phyloP scores from a whole-genome alignment of 2,113 vertebrate species.

The Misgurnus mizolepis region DNA sequence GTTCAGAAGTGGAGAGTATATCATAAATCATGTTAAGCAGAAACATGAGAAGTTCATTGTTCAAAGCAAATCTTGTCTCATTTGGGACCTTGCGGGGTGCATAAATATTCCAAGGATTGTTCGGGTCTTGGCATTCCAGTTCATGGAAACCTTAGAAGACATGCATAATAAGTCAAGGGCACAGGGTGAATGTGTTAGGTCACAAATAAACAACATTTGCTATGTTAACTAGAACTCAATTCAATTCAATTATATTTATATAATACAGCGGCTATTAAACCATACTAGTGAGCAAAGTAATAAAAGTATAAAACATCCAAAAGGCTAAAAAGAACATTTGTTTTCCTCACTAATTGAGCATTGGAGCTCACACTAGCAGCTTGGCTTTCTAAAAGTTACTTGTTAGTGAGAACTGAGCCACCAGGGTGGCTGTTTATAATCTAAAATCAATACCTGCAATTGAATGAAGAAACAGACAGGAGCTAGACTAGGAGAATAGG shows the following conservation, averaged over 20 bases:
- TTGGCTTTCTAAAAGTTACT: conserved; percentile 30
- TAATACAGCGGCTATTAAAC: too few species aligned
- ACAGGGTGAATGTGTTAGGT: conserved; percentile 4
- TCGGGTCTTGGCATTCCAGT: conserved; percentile 23
- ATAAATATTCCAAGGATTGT: conserved; percentile 25
- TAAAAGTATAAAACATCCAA: background rate
- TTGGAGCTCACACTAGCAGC: conserved; percentile 31
- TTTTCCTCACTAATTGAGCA: conserved; percentile 49
- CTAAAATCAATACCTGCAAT: conserved; percentile 41
- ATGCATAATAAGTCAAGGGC: conserved; percentile 26
- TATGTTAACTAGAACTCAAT: background rate
- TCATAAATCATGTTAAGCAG: background rate
- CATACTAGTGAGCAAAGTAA: too few species aligned
- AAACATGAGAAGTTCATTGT: conserved; percentile 19
- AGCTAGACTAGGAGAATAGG: conserved; percentile 2
- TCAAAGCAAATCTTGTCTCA: conserved; percentile 18
- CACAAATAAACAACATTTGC: conserved; percentile 27
- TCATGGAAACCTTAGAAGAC: conserved; percentile 25
- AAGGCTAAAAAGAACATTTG: conserved; percentile 26
- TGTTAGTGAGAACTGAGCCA: conserved; percentile 24
- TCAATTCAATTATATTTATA: too few species aligned
- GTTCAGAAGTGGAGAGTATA: conserved; percentile 14
- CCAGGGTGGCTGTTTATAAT: conserved; percentile 35
- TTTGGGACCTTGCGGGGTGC: conserved; percentile 6
- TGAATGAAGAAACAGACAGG: conserved; percentile 36